These are phyloP conservation scores for Leptoteleia sp. DNA, from an alignment of 1,140 invertebrate species.

Conservation along the genomic window DNA sequence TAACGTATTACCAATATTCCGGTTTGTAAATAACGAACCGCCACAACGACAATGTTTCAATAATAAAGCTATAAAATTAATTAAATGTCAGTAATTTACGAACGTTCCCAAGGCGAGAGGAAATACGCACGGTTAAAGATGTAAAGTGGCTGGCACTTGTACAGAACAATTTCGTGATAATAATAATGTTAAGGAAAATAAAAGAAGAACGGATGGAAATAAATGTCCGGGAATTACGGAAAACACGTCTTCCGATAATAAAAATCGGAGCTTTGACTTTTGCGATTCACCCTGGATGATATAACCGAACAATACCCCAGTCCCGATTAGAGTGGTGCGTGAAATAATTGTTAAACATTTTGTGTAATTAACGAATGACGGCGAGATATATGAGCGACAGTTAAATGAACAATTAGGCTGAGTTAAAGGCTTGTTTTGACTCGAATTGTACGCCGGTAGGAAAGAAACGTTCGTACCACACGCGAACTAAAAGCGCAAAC, in stretches of 20 bases:
- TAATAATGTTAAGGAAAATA: no score
- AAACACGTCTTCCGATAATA: no score
- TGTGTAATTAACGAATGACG: not conserved
- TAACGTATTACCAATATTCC: slow-evolving; percentile 22
- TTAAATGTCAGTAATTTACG: slow-evolving; percentile 6
- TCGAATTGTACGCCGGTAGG: slow-evolving; percentile 24
- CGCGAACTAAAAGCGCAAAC: slow-evolving; percentile 69
- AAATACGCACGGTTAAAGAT: slow-evolving; percentile 41
- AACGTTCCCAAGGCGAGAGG: slow-evolving; percentile 22
- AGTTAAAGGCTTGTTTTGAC: slow-evolving; percentile 5
- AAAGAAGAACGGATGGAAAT: no score
- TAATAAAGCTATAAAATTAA: slow-evolving; percentile 23
- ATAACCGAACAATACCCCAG: no score
- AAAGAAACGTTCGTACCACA: slow-evolving; percentile 71
- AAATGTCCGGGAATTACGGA: no score
- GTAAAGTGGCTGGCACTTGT: slow-evolving; percentile 9
- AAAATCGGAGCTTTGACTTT: no score
- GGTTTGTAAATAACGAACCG: slow-evolving; percentile 17
- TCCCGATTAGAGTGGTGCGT: no score
- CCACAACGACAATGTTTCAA: slow-evolving; percentile 12
- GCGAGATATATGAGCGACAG: not conserved
- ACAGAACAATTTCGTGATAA: slow-evolving; percentile 8
- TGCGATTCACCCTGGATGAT: no score
- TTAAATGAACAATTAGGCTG: not conserved
- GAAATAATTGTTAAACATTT: no score